Base-by-base conservation (phyloP, 2,113 vertebrate genomes). In the Chloropsis hardwickii region DNA sequence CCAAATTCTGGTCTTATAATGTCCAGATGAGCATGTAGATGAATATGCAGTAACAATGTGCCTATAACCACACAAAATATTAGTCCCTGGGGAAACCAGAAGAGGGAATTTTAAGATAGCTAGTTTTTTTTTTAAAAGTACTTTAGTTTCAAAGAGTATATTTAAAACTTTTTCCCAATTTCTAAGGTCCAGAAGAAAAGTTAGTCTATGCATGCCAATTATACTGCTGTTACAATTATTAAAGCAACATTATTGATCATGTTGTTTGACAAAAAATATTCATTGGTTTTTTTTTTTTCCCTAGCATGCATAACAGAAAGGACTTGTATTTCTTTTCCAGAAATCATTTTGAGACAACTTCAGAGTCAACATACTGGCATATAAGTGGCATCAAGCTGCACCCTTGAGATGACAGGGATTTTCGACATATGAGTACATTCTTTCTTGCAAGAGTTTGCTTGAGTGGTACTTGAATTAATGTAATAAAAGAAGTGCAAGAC, bases 261-360 rank as follows among this genome's bases (percentile, higher is more conserved):
- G 11, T 6, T 22, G 5, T 1, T 0, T 16, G 7, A n/a, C 37
- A 22, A 76, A 61, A 51, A 44, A 11, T 39, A 37, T 29, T n/a
- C 0, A 8, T 6, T 33, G 2, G 1, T 31, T 2, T 10, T 60
- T 60, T 39, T 50, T 37, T 35, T 15, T 7, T 1, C 2, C 8
- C 2, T 25, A 24, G 7, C 3, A 51, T 29, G 2, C 2, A 2
- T 42, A 51, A 47, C 2, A 77, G 37, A 71, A 64, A 58, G 12
- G 4, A 40, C 6, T 88, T 62, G 2, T 25, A 10, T 18, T 69
- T 86, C 56, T 78, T 66, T 24, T 20, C 22, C 19, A 37, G 70
- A 82, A 83, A 78, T 5, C 1, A 14, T 50, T 86, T 64, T 88
- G 58, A 86, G 61, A 44, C 28, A 56, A 42, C 31, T 90, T 60